Evolutionary conservation across 2,113 vertebrate species (phyloP).

Genomic region (Cryptotis parvus): DNA sequence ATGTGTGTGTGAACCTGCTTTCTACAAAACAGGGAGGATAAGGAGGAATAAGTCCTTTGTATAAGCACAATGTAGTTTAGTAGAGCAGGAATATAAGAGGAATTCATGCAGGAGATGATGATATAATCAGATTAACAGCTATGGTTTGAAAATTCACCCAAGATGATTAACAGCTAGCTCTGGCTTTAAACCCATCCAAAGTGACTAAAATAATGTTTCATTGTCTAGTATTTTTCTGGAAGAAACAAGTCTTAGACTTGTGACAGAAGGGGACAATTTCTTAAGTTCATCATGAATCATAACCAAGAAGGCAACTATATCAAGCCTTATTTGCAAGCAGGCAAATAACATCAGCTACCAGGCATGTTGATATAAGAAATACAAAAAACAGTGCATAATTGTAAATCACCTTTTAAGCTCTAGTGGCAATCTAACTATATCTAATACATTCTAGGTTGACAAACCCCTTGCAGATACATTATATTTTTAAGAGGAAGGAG

Average conservation of each 20-base stretch:
- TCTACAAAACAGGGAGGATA: not conserved
- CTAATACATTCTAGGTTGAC: not conserved
- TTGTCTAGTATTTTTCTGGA: constrained; percentile 1
- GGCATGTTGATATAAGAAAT: constrained; percentile 28
- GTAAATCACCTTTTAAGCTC: constrained; percentile 20
- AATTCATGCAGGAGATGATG: not conserved
- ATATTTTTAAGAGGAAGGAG: not conserved
- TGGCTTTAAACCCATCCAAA: too few relatives aligned
- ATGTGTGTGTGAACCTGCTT: not conserved
- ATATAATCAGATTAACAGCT: not conserved
- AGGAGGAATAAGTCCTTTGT: not conserved
- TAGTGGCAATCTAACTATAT: not conserved
- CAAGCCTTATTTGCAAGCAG: not conserved
- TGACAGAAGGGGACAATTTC: not conserved
- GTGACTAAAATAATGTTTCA: not conserved
- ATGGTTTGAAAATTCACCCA: constrained; percentile 15
- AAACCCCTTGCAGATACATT: not conserved
- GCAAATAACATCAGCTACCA: not conserved
- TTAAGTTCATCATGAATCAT: not conserved
- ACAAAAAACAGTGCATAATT: constrained; percentile 14
- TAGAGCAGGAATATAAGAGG: not conserved
- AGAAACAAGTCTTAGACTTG: not conserved
- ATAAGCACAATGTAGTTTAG: not conserved
- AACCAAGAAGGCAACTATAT: not conserved
- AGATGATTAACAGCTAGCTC: not conserved